Evolutionary conservation across 2,113 vertebrate genomes (phyloP).

Genomic region (Podocnemis expansa): DNA sequence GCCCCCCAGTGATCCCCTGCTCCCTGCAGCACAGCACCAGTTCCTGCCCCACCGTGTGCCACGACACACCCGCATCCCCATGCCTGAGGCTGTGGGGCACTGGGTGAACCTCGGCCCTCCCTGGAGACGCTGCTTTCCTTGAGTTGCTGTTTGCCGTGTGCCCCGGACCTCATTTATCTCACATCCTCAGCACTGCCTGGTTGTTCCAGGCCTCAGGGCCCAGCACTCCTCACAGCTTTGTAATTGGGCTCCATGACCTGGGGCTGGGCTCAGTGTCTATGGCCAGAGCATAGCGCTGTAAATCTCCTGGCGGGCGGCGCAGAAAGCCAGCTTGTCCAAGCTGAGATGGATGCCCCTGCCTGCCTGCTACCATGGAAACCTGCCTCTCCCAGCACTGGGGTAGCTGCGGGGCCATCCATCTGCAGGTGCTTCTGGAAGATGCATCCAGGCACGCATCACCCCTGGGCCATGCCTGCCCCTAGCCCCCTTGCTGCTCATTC

Average conservation of each 20-base stretch:
- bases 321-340: neutral
- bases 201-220: neutral
- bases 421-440: too few relatives aligned
- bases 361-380: slow-evolving; percentile 1
- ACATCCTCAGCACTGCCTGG: neutral
- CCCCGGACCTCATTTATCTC: neutral
- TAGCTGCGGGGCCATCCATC: neutral
- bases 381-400: neutral
- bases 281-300: neutral
- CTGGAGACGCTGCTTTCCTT: too few relatives aligned
- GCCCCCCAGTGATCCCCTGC: too few relatives aligned
- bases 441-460: too few relatives aligned
- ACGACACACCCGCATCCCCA: neutral
- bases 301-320: neutral
- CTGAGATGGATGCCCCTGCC: neutral
- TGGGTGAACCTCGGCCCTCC: neutral
- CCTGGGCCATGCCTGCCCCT: neutral
- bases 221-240: neutral
- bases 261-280: neutral
- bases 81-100: neutral
- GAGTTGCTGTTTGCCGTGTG: neutral
- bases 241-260: neutral
- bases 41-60: neutral
- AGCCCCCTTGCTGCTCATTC: neutral
- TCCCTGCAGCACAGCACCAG: too few relatives aligned